These are phyloP conservation scores for Neodiprion virginianus DNA, from an alignment of 1,140 invertebrate genomes.

Conservation along the genomic window DNA sequence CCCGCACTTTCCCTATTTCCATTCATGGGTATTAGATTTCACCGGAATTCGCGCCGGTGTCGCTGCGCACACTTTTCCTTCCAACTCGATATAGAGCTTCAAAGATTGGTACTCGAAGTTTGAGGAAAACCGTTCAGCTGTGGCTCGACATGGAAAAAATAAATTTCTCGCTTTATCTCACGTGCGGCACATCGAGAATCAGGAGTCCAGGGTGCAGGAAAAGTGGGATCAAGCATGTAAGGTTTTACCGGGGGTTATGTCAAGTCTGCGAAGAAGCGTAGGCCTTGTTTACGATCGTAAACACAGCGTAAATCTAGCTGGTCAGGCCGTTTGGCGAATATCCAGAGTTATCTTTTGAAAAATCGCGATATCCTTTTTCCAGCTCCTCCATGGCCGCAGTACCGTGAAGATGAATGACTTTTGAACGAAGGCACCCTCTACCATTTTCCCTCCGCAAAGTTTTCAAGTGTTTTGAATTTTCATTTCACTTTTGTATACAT, in stretches of 20 bases:
- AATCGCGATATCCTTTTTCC: not conserved
- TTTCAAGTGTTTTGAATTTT: no score
- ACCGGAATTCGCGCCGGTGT: no score
- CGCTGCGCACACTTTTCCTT: no score
- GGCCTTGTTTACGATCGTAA: slow-evolving; percentile 1
- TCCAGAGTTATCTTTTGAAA: not conserved
- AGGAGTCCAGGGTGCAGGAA: not conserved
- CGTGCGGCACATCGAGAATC: no score
- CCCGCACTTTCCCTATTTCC: not conserved
- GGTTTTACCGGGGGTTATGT: not conserved
- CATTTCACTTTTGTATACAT: no score
- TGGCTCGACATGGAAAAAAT: no score
- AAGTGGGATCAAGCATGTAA: not conserved
- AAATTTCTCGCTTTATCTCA: no score
- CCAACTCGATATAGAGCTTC: no score
- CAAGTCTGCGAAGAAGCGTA: not conserved
- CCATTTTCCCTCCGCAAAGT: not conserved
- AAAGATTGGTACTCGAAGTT: no score
- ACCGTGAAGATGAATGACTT: not conserved
- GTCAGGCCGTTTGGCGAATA: not conserved
- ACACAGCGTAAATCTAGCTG: slow-evolving; percentile 1
- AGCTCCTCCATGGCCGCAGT: not conserved
- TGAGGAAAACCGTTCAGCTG: no score
- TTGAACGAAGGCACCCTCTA: not conserved
- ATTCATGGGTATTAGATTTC: no score